Percentiles rank a stretch among this genome's conserved stretches.
phyloP scores from a whole-genome alignment of 2,888 invertebrate species.

The Agapetus fuscipes region DNA sequence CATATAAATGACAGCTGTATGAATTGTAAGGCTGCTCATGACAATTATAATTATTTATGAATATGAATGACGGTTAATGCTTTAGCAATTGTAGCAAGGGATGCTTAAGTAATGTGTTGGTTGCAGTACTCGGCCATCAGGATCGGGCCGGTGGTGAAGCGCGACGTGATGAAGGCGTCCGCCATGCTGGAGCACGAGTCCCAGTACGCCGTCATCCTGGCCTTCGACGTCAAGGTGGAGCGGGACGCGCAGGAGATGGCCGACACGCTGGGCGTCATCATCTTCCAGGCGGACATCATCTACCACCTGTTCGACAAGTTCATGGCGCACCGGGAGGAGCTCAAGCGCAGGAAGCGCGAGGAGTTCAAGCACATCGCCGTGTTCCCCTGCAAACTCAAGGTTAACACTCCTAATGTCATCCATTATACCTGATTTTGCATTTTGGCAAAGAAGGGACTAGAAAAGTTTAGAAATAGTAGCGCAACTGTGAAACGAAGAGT shows the following conservation, averaged over 20 bases:
- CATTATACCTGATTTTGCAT: too few species aligned
- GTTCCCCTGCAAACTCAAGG: conserved; percentile 94
- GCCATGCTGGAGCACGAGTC: conserved; percentile 98
- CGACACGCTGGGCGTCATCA: conserved; percentile 85
- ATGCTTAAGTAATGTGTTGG: conserved; percentile 20
- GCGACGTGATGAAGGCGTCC: conserved; percentile 99
- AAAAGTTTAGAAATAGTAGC: too few species aligned
- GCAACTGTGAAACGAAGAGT: too few species aligned
- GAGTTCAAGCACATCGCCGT: conserved; percentile 96
- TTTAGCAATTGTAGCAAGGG: too few species aligned
- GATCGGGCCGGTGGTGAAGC: conserved; percentile 98
- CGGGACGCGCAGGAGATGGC: conserved; percentile 97
- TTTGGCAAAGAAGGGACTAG: too few species aligned
- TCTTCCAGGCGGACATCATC: conserved; percentile 98
- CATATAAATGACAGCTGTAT: too few species aligned
- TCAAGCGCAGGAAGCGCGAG: conserved; percentile 83
- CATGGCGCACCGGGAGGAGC: conserved; percentile 82
- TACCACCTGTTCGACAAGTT: conserved; percentile 99
- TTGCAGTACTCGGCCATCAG: conserved; percentile 94
- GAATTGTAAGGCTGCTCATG: too few species aligned
- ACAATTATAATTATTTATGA: too few species aligned
- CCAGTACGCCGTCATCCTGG: conserved; percentile 93
- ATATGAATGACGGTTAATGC: too few species aligned
- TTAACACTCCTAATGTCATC: conserved; percentile 25
- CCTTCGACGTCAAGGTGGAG: conserved; percentile 99